Evolutionary conservation across 2,113 vertebrate species (phyloP).

Genomic region (Entomyzon cyanotis): DNA sequence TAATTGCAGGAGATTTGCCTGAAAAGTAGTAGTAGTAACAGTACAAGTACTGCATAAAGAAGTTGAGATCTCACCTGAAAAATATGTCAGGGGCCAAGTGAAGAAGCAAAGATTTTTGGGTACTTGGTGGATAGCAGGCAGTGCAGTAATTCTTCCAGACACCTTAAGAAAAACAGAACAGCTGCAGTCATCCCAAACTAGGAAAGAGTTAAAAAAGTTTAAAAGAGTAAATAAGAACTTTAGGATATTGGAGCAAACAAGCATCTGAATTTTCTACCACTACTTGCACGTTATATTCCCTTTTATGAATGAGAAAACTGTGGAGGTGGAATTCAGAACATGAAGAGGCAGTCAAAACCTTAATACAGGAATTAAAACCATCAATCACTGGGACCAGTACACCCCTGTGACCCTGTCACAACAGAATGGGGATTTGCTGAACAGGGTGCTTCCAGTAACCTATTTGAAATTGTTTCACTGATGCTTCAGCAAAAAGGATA

Average conservation of each 20-base stretch:
- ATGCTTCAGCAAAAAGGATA: background rate
- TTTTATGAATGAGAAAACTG: background rate
- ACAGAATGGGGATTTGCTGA: background rate
- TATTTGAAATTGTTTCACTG: background rate
- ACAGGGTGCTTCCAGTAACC: background rate
- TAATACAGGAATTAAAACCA: background rate
- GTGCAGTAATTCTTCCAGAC: background rate
- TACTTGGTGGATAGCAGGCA: background rate
- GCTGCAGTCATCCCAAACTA: background rate
- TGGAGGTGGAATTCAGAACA: fast-evolving
- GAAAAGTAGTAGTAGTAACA: background rate
- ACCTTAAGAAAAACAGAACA: background rate
- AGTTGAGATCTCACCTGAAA: background rate
- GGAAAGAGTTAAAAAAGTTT: background rate
- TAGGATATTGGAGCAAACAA: background rate
- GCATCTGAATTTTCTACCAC: background rate
- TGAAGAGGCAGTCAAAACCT: background rate
- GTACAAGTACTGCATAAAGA: background rate
- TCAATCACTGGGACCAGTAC: background rate
- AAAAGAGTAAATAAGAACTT: background rate
- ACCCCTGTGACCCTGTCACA: background rate
- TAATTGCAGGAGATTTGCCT: background rate
- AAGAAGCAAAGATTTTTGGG: background rate
- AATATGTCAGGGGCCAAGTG: background rate
- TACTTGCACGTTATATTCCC: background rate